Evolutionary conservation across 2,113 vertebrate species (phyloP).

Genomic region (Phalacrocorax carbo): DNA sequence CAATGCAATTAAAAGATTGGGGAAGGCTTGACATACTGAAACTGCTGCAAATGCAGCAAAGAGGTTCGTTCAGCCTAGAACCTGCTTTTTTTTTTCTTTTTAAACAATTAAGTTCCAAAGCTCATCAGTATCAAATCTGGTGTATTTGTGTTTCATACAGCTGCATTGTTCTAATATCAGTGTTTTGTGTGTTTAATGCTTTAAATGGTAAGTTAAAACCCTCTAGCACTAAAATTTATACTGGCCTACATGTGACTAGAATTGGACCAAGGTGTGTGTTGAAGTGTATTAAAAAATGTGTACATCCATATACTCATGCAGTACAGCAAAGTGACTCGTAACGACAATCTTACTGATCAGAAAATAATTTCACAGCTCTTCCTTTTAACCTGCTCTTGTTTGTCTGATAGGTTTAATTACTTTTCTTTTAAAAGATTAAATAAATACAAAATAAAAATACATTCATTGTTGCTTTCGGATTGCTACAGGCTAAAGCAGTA

Average conservation of each 20-base stretch:
- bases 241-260: neutral
- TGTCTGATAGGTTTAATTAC: neutral
- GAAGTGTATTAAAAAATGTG: neutral
- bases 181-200: neutral
- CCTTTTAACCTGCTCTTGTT: neutral
- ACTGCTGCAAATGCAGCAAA: neutral
- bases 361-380: slow-evolving; percentile 38
- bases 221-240: neutral
- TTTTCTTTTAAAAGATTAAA: neutral
- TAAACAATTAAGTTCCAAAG: neutral
- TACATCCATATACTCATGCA: neutral
- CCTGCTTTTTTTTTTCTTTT: neutral
- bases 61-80: neutral
- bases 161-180: neutral
- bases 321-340: neutral
- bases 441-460: neutral
- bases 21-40: neutral
- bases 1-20: neutral
- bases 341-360: neutral
- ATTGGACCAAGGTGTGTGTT: neutral
- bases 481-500: neutral
- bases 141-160: neutral
- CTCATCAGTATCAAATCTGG: neutral
- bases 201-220: neutral
- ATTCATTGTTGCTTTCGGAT: neutral